These are phyloP conservation scores for Manis javanica DNA, from an alignment of 2,797 vertebrate species.

Conservation along the genomic window DNA sequence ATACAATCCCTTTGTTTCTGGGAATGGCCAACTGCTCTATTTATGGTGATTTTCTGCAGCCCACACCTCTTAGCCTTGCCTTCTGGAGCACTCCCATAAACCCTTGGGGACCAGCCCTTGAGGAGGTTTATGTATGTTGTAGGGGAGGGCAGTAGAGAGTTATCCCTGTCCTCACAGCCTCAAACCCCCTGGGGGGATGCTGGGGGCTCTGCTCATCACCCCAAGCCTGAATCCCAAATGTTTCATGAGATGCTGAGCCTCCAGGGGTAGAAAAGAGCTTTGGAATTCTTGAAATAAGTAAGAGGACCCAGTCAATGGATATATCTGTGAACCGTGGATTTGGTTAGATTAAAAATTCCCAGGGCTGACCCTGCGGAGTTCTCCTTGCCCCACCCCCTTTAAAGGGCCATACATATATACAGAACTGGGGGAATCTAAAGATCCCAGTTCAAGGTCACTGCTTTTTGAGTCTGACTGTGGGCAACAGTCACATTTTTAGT, in stretches of 20 bases:
- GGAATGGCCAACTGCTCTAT: not conserved
- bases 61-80: not conserved
- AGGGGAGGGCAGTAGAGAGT: not conserved
- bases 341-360: constrained; percentile 44
- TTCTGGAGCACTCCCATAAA: constrained; percentile 67
- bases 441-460: not conserved
- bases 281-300: constrained; percentile 45
- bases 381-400: not conserved
- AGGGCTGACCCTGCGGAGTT: not conserved
- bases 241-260: not conserved
- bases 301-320: constrained; percentile 1
- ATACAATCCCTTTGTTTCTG: not conserved
- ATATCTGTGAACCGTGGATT: constrained; percentile 18
- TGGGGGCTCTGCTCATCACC: not conserved
- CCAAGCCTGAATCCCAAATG: not conserved
- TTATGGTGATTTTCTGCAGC: constrained; percentile 5
- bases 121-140: constrained; percentile 67
- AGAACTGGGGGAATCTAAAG: constrained; percentile 6
- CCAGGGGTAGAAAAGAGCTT: constrained; percentile 23
- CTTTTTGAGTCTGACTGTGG: not conserved
- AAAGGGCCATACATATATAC: not conserved
- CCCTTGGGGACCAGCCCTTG: constrained; percentile 75
- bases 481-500: not conserved
- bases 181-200: not conserved
- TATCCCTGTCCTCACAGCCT: not conserved